Base-by-base conservation (phyloP, 2,797 vertebrate species). In the Sparus aurata region DNA sequence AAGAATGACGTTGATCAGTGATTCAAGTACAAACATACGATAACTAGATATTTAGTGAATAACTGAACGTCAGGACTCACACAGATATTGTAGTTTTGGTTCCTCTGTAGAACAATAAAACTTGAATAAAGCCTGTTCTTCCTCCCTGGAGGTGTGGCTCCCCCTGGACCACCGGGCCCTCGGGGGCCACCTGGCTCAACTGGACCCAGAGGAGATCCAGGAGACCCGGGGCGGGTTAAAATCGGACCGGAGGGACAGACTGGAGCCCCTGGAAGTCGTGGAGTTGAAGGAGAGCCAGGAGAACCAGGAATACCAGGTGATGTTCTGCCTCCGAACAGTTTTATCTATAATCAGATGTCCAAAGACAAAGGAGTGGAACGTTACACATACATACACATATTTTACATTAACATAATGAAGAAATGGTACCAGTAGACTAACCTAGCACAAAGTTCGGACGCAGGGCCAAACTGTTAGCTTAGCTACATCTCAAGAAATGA, bases 131-230 rank as follows among this genome's bases (percentile, higher is more conserved):
- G 17, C 13, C 7, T 55, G 8, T 52, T 30, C 12, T 38, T 69
- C 18, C 62, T 52, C 38, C 25, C 27, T 70, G 0, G 0, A 95
- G 94, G 90, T 62, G 53, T 49, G 15, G 64, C 12, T 20, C 0
- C 8, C 2, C 1, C 60, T 17, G 92, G 93, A 45, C 52, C 57
- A 11, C 49, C 11, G 0, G 94, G 94, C 0, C 60, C 22, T 0
- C 82, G 18, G 13, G 94, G 94, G n/a, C 72, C 78, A 0, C 83
- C 88, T 0, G 94, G 94, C 12, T 82, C 11, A 0, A 15, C 22
- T 10, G 94, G 94, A 70, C 20, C 25, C 3, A 93, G 77, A 84
- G 94, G 94, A 82, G 85, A 93, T 5, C 34, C 20, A 49, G 94
- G 94, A 69, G 84, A 88, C 1, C 63, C 79, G 0, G 91, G 80